A percentile compares a stretch with the other conserved stretches of the same genome.
These are phyloP conservation scores for Hemibagrus wyckioides DNA, from an alignment of 2,113 vertebrate species.

Conservation along the genomic window DNA sequence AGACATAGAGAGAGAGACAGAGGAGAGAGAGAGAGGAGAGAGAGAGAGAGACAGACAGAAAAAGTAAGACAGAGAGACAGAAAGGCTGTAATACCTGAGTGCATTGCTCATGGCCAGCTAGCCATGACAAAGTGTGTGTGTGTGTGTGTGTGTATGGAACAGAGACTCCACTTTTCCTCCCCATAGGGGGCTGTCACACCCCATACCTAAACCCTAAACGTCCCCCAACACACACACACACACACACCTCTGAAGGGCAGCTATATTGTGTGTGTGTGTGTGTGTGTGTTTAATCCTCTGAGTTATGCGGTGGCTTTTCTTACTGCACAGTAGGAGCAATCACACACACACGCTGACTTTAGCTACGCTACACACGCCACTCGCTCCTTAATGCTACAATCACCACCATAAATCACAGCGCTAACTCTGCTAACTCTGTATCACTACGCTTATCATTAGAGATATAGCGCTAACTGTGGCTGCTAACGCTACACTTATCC, in stretches of 20 bases:
- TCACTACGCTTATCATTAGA: constrained; percentile 28
- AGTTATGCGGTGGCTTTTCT: constrained; percentile 55
- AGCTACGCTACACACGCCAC: constrained; percentile 41
- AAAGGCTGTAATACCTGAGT: constrained; percentile 54
- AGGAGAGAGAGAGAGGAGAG: background rate
- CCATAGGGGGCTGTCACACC: constrained; percentile 53
- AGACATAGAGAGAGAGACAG: background rate
- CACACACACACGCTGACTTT: constrained; percentile 47
- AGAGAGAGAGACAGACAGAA: background rate
- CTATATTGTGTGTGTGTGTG: constrained; percentile 30
- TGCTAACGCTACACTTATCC: background rate
- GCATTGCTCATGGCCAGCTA: constrained; percentile 55
- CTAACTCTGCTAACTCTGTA: background rate
- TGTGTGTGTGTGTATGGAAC: constrained; percentile 26
- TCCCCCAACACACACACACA: constrained; percentile 42
- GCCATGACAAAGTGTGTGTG: constrained; percentile 43
- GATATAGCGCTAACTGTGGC: background rate
- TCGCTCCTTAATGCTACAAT: constrained; percentile 38
- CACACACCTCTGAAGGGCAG: constrained; percentile 16
- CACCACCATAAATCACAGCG: constrained; percentile 38
- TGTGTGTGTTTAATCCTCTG: constrained; percentile 51
- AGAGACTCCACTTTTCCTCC: constrained; percentile 54
- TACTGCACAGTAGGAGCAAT: constrained; percentile 50
- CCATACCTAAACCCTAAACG: constrained; percentile 52
- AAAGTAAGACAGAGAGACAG: background rate